Evolutionary conservation across 2,797 vertebrate species (phyloP).

Genomic region (Myiotriccus ornatus): DNA sequence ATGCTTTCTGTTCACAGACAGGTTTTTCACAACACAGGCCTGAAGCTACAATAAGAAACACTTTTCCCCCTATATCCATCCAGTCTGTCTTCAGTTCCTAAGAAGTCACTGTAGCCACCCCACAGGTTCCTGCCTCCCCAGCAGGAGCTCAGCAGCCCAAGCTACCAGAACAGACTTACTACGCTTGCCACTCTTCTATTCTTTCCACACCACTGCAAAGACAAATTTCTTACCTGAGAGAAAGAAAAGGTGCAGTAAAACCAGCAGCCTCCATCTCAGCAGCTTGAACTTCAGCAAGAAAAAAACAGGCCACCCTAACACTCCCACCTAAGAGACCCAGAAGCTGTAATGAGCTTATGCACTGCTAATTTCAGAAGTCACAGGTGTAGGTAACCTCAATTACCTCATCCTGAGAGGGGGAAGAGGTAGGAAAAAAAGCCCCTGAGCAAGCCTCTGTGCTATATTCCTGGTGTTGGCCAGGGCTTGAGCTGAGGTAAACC

Average conservation of each 20-base stretch:
- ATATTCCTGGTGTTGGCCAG: background rate
- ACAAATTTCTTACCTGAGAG: background rate
- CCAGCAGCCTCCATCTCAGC: background rate
- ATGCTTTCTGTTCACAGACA: background rate
- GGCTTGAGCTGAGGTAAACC: background rate
- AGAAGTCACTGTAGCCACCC: background rate
- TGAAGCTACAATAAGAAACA: background rate
- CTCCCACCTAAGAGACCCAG: background rate
- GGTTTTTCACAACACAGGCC: background rate
- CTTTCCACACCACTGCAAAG: background rate
- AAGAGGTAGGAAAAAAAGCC: background rate
- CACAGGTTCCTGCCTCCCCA: background rate
- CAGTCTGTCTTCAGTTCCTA: background rate
- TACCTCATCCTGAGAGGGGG: background rate
- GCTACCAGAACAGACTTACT: background rate
- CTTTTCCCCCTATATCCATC: background rate
- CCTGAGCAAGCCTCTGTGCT: background rate
- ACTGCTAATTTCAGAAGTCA: background rate
- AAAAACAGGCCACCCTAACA: background rate
- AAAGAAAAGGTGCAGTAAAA: background rate
- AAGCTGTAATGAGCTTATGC: background rate
- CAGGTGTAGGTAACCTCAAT: background rate
- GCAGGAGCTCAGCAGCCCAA: background rate
- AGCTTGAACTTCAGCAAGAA: background rate
- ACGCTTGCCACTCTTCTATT: background rate